Evolutionary conservation across 30 jellyfish, hydroid and myxozoan genomes (phyloP).

Genomic region (Nemopilema nomurai): DNA sequence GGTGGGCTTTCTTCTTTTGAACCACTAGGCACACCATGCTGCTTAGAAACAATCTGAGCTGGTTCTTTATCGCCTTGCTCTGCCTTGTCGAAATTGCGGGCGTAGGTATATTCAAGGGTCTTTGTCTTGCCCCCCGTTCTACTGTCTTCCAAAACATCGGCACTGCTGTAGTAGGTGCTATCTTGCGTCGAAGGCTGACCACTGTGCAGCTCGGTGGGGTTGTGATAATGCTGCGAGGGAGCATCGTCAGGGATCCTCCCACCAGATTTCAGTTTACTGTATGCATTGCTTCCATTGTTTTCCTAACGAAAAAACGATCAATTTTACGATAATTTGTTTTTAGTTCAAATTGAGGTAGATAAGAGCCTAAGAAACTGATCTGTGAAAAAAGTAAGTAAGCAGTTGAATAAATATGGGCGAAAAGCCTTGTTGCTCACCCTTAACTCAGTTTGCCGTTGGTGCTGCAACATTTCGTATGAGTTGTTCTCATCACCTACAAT

Average conservation of each 20-base stretch:
- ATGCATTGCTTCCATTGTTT: not conserved
- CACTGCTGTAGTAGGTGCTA: slow-evolving; percentile 30
- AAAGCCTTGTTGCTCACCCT: no score
- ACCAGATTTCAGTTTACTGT: no score
- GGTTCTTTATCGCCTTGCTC: not conserved
- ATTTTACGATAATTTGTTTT: no score
- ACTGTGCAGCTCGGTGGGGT: slow-evolving; percentile 9
- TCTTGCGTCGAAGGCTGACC: not conserved
- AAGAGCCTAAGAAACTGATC: not conserved
- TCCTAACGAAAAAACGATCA: no score
- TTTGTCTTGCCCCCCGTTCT: not conserved
- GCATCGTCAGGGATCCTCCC: not conserved
- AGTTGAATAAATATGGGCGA: no score
- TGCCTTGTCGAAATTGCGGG: slow-evolving; percentile 3
- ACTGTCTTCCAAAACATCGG: not conserved
- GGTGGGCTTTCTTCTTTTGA: not conserved
- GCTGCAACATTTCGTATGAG: not conserved
- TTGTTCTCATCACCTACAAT: not conserved
- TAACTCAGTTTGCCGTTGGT: not conserved
- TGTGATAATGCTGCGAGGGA: not conserved
- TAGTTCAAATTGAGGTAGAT: no score
- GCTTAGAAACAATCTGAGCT: not conserved
- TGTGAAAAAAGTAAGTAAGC: not conserved
- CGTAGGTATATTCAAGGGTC: slow-evolving; percentile 29
- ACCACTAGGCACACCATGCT: not conserved